A percentile compares a stretch with the other conserved stretches of the same genome.
These are phyloP conservation scores for Aviceda subcristata DNA, from an alignment of 2,113 vertebrate species.

Conservation along the genomic window DNA sequence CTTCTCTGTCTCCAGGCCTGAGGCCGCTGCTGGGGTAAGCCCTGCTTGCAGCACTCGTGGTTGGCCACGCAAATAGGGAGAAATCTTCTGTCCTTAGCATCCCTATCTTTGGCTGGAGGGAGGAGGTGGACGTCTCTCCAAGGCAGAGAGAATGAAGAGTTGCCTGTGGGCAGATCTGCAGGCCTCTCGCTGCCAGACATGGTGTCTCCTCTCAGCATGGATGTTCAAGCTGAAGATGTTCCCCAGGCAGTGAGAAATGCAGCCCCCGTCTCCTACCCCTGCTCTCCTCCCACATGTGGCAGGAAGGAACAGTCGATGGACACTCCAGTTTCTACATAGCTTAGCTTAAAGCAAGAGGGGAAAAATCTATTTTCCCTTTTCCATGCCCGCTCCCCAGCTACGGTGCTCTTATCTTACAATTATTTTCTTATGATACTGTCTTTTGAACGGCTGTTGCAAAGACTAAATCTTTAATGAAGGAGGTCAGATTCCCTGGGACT, in stretches of 20 bases:
- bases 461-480: neutral
- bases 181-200: neutral
- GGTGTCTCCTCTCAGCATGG: neutral
- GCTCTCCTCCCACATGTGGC: accelerated
- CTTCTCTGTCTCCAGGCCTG: neutral
- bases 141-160: neutral
- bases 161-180: neutral
- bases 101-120: neutral
- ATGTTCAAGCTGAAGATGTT: neutral
- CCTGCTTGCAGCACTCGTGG: neutral
- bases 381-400: neutral
- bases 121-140: neutral
- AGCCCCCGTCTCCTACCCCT: neutral
- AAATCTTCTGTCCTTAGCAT: neutral
- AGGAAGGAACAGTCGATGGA: neutral
- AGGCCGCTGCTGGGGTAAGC: neutral
- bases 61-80: neutral
- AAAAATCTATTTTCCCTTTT: neutral
- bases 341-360: neutral
- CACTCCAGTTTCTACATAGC: neutral
- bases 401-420: neutral
- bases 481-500: neutral
- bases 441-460: neutral
- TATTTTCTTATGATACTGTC: neutral
- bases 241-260: neutral